Base-by-base conservation (phyloP, 2,113 vertebrate genomes). In the Neopipo cinnamomea region DNA sequence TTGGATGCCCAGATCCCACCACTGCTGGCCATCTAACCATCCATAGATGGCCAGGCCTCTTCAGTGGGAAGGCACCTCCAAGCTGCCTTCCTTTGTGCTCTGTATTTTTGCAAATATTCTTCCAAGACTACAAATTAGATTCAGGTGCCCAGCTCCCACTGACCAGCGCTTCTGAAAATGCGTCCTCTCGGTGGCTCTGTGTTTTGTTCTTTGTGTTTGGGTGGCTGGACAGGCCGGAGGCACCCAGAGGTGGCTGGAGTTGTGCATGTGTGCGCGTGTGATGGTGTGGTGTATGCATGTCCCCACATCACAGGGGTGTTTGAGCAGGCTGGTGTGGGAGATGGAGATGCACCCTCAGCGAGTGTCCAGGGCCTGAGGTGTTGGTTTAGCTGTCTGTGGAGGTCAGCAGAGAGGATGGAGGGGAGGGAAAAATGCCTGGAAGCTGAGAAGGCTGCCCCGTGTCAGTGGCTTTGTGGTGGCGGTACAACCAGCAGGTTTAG, bases 111-210 rank as follows among this genome's bases (percentile, higher is more conserved):
- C 76, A 72, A 62, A 73, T 7, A 7, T 33, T 61, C n/a, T 87
- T 91, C 91, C 28, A 50, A 37, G 33, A 44, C 25, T 5, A 6
- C 30, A 50, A 8, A 73, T 78, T 9, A 68, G 39, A 46, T 46
- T 77, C 80, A 89, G 89, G 93, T 93, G 71, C 22, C 65, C 89
- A 88, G 65, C 80, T 95, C 90, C 94, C 95, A 97, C 92, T 95
- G 96, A 96, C 37, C 31, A 14, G 2, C 1, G 23, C 88, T 90
- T 95, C 65, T 91, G 56, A 68, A 85, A 85, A 70, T 66, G 85
- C 89, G 27, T 89, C 72, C 47, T 81, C 27, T 96, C 0, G 3
- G 52, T 82, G 71, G 30, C 59, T 86, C 35, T 5, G 31, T 80
- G 50, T 73, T 95, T 75, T 77, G 75, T 52, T 95, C 19, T 42